Conservation (phyloP, 2,888 invertebrate species). For the Selenia dentaria region DNA sequence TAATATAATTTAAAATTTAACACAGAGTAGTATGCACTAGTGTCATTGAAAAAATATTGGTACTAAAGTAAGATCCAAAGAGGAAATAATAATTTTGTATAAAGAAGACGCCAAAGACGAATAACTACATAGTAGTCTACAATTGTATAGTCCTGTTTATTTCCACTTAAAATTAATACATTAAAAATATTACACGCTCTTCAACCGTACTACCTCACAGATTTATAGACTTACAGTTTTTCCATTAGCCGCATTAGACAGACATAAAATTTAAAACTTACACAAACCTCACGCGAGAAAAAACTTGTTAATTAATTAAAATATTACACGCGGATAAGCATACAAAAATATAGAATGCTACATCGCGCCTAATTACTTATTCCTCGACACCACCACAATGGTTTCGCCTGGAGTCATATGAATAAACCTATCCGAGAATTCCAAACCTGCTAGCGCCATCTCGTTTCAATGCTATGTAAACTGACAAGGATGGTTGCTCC, state of each 20-base stretch:
- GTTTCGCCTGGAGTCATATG: slow-evolving; percentile 62
- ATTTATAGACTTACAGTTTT: background rate
- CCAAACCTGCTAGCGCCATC: slow-evolving; percentile 22
- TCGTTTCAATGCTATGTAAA: slow-evolving; percentile 29
- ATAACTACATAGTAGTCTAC: too few relatives aligned
- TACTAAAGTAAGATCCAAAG: too few relatives aligned
- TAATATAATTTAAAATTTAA: too few relatives aligned
- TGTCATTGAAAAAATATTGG: too few relatives aligned
- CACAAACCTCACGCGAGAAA: slow-evolving; percentile 24
- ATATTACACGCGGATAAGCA: slow-evolving; percentile 27
- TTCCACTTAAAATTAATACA: too few relatives aligned
- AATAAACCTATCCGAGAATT: slow-evolving; percentile 22
- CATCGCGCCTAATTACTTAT: slow-evolving; percentile 80
- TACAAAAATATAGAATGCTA: slow-evolving; percentile 43
- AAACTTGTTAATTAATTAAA: slow-evolving; percentile 38
- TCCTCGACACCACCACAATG: slow-evolving; percentile 62
- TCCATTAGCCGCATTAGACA: slow-evolving; percentile 11
- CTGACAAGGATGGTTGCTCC: slow-evolving; percentile 34
- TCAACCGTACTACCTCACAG: too few relatives aligned
- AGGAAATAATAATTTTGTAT: too few relatives aligned
- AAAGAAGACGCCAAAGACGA: too few relatives aligned
- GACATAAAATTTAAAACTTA: slow-evolving; percentile 16
- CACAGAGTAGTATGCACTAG: too few relatives aligned
- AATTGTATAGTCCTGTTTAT: too few relatives aligned
- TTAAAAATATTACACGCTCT: too few relatives aligned